Evolutionary conservation across 2,888 invertebrate species (phyloP), one percentile per base, ranked within the genome.

Genomic region (Hetaerina titia): DNA sequence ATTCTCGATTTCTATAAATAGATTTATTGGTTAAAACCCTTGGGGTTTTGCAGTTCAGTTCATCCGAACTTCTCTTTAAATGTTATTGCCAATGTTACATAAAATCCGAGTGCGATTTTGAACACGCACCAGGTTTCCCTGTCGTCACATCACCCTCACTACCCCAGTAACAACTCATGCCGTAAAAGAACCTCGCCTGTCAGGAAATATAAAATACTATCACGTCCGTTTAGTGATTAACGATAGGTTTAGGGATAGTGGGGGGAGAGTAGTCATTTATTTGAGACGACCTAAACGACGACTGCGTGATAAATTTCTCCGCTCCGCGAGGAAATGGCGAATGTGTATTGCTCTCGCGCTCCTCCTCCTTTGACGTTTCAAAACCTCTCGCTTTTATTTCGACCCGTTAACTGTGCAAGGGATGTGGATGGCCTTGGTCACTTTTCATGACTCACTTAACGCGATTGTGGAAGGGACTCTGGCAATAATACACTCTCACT

Each of bases 401-500:
- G 56, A 31, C 56, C 69, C 6, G 92, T 45, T 64, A 92, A 60
- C 92, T 69, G 69, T 92, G 92, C 92, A 92, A 90, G 90, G 63
- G 90, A 90, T 56, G 64, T 69, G 92, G 92, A 69, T 56, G 92
- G n/a, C 92, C 92, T 92, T 92, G 92, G 92, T 56, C 56, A 64
- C 56, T 69, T 56, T 74, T n/a, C 92, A 74, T 92, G 92, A 92
- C 92, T 92, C 92, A 92, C 92, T 92, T 90, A 74, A 74, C 56
- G 92, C 69, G 69, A 92, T 90, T 56, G 69, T n/a, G 56, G n/a
- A 17, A 17, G 22, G 89, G n/a, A 58, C 22, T 6, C 22, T 17
- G 90, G 64, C 25, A 31, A 64, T 90, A 25, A 31, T 22, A 31
- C 56, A 22, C 92, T 57, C n/a, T 89, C 69, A 17, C 45, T 92